Evolutionary conservation across 53 echinoderm and acorn worm species (phyloP).

Genomic region (Hippasteria phrygiana): DNA sequence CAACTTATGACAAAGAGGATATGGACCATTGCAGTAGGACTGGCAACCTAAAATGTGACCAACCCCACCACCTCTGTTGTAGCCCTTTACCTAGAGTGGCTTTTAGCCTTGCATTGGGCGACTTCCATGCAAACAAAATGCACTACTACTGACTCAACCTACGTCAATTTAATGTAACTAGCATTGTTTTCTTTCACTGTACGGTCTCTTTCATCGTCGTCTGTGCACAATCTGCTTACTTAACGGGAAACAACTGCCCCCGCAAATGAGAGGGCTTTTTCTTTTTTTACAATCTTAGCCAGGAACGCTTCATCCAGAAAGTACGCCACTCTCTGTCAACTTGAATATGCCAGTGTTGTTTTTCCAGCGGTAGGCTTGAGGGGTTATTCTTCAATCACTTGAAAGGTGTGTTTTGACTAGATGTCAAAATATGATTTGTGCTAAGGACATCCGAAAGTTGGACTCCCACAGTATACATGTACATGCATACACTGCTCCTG

Average conservation of each 20-base stretch:
- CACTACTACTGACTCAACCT: too few relatives aligned
- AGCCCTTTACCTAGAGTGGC: too few relatives aligned
- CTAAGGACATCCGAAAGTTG: background rate
- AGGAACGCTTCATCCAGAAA: background rate
- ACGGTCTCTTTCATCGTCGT: background rate
- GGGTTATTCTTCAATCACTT: background rate
- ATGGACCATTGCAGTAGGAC: too few relatives aligned
- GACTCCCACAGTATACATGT: too few relatives aligned
- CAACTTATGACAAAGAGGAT: too few relatives aligned
- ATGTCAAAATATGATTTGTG: background rate
- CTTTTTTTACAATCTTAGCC: background rate
- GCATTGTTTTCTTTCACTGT: background rate
- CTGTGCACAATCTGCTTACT: background rate
- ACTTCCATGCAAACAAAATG: too few relatives aligned
- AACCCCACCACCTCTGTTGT: too few relatives aligned
- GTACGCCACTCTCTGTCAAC: background rate
- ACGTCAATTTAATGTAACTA: too few relatives aligned
- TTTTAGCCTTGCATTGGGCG: too few relatives aligned
- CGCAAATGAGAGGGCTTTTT: constrained; percentile 4
- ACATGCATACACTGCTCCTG: background rate
- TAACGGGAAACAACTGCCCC: background rate
- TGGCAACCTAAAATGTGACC: too few relatives aligned
- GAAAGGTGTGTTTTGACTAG: background rate
- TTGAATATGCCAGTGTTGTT: constrained; percentile 1
- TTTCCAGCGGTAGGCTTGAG: background rate